phyloP scores from a whole-genome alignment of 23 tunicate species.

The Pegea sp. region DNA sequence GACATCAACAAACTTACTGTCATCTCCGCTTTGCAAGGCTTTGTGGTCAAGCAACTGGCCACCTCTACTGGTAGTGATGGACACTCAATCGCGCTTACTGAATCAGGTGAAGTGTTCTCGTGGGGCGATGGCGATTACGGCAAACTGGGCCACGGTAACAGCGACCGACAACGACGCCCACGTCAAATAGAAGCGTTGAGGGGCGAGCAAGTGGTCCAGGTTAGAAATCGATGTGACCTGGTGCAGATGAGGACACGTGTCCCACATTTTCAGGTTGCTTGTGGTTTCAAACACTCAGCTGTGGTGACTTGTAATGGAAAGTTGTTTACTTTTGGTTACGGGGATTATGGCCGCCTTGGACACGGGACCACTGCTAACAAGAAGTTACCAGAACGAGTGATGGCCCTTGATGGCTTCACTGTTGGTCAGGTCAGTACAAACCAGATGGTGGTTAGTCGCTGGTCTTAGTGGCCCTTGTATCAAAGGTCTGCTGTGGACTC shows the following conservation, averaged over 20 bases:
- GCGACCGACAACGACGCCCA: slow-evolving; percentile 94
- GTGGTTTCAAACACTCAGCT: slow-evolving; percentile 94
- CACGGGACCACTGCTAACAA: slow-evolving; percentile 84
- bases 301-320: slow-evolving; percentile 90
- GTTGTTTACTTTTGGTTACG: slow-evolving; percentile 83
- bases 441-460: background rate
- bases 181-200: slow-evolving; percentile 77
- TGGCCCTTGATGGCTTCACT: slow-evolving; percentile 21
- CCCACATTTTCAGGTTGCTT: slow-evolving; percentile 33
- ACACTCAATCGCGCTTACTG: slow-evolving; percentile 87
- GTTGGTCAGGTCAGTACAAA: slow-evolving; percentile 29
- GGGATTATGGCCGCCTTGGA: slow-evolving; percentile 90
- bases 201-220: slow-evolving; percentile 84
- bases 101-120: slow-evolving; percentile 88
- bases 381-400: slow-evolving; percentile 66
- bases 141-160: slow-evolving; percentile 95
- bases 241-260: background rate
- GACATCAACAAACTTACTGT: slow-evolving; percentile 47
- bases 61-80: slow-evolving; percentile 93
- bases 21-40: slow-evolving; percentile 76
- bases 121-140: slow-evolving; percentile 99
- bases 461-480: background rate
- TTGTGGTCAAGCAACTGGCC: slow-evolving; percentile 77
- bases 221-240: no score
- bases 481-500: slow-evolving; percentile 71